A percentile compares a stretch with the other conserved stretches of the same genome.
Evolutionary conservation across 2,888 invertebrate genomes (phyloP).

Genomic region (Teleogryllus oceanicus): DNA sequence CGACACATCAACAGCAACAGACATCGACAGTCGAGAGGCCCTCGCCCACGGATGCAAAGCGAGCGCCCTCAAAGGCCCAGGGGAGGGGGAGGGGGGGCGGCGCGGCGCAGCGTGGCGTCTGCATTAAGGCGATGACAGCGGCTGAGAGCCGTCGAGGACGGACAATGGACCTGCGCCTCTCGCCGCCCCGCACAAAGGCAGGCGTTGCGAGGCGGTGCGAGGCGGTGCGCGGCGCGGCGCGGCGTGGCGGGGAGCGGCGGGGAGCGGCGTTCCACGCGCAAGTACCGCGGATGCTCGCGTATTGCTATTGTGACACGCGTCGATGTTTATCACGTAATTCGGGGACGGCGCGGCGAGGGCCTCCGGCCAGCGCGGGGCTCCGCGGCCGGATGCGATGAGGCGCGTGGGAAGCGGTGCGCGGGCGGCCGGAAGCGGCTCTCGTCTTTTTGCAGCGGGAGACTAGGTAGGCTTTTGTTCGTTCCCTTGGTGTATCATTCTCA

Average conservation of each 20-base stretch:
- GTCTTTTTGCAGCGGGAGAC: no score
- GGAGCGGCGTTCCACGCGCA: not conserved
- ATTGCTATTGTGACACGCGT: not conserved
- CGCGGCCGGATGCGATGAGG: no score
- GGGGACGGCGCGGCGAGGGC: not conserved
- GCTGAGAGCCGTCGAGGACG: not conserved
- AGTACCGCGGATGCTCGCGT: not conserved
- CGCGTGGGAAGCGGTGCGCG: no score
- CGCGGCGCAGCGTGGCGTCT: not conserved
- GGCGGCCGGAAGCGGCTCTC: no score
- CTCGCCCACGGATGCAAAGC: no score
- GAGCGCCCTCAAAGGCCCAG: not conserved
- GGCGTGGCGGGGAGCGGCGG: not conserved
- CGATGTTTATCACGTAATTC: constrained; percentile 18
- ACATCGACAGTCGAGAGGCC: no score
- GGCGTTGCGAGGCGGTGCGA: not conserved
- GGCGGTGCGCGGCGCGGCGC: not conserved
- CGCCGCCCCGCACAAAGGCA: not conserved
- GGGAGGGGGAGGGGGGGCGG: not conserved
- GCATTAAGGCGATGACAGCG: constrained; percentile 18
- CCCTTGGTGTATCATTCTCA: no score
- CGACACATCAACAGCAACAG: no score
- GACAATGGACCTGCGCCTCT: not conserved
- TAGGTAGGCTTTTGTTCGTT: no score
- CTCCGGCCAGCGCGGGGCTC: no score